Base-by-base conservation (phyloP, 2,797 vertebrate species). In the Sebastes oblongus region DNA sequence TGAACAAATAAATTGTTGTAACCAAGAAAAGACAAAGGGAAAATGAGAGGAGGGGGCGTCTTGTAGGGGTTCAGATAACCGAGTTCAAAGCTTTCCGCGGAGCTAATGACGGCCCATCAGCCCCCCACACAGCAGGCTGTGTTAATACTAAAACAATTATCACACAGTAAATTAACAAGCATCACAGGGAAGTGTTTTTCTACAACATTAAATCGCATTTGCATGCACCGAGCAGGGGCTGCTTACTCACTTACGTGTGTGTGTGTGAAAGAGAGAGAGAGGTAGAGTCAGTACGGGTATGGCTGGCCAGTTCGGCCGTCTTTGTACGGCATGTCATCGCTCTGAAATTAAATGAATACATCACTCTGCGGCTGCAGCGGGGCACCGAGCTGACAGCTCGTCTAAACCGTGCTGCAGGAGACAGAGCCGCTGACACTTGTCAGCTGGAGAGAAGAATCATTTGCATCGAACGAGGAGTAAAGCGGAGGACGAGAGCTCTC, bases 291-390 rank as follows among this genome's bases (percentile, higher is more conserved):
- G 68, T 1, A 5, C 7, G 58, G 20, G 13, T 10, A 1, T 13
- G 52, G 20, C 71, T 16, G 70, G 59, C 64, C 62, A 18, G 68
- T 30, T 46, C 1, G 1, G 58, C 58, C 36, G 66, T 62, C 77
- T 81, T 71, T 36, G 64, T 80, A 14, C 78, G 46, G 78, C 85
- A 16, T 81, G 87, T 89, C 86, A 91, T 89, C 72, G 18, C 79
- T 90, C 81, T 74, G 74, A 84, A 82, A 86, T 87, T 55, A 92
- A 89, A 93, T 89, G 76, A 92, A 91, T 87, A 85, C 88, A 92
- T 92, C 92, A 86, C 64, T 86, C 50, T 25, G 80, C 22, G 67
- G 80, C 80, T 42, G 75, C n/a, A 24, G 60, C 1, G 64, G 75
- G n/a, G 74, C 67, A 22, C 54, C 14, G 60, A 73, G 69, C 84